Evolutionary conservation across 1,140 invertebrate species (phyloP).

Genomic region (Idris sp.): DNA sequence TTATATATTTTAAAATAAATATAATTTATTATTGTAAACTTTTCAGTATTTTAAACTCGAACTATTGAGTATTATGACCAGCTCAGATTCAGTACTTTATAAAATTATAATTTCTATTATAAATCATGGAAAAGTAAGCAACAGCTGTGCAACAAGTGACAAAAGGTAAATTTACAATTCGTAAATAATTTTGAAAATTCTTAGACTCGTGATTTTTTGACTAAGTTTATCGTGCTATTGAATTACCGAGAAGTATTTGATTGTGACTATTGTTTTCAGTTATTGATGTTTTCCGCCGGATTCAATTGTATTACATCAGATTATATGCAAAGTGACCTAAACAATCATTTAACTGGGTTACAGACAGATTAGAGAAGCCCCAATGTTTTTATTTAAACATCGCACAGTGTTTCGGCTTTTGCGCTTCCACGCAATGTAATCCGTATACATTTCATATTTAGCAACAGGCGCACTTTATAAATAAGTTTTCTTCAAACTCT

Average conservation of each 20-base stretch:
- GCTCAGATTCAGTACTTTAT: too few species aligned
- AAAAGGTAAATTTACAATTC: too few species aligned
- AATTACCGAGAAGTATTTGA: background rate
- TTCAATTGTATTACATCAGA: constrained; percentile 3
- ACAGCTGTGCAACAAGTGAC: too few species aligned
- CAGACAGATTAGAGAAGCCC: constrained; percentile 36
- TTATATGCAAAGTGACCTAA: constrained; percentile 7
- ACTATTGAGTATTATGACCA: too few species aligned
- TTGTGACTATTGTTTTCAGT: background rate
- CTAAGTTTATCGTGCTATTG: too few species aligned
- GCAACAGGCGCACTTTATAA: background rate
- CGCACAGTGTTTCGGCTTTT: constrained; percentile 24
- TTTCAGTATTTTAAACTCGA: too few species aligned
- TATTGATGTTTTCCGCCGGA: constrained; percentile 5
- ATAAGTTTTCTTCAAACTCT: background rate
- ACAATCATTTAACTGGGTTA: constrained; percentile 37
- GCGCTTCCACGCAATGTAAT: background rate
- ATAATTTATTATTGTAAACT: too few species aligned
- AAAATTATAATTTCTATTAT: too few species aligned
- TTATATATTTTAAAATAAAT: too few species aligned
- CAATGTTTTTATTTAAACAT: constrained; percentile 39
- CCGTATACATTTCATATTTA: constrained; percentile 7
- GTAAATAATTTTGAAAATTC: too few species aligned
- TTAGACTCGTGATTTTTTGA: too few species aligned
- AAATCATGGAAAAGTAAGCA: too few species aligned